Base-by-base conservation (phyloP, 2,888 invertebrate genomes). In the Griposia aprilina region DNA sequence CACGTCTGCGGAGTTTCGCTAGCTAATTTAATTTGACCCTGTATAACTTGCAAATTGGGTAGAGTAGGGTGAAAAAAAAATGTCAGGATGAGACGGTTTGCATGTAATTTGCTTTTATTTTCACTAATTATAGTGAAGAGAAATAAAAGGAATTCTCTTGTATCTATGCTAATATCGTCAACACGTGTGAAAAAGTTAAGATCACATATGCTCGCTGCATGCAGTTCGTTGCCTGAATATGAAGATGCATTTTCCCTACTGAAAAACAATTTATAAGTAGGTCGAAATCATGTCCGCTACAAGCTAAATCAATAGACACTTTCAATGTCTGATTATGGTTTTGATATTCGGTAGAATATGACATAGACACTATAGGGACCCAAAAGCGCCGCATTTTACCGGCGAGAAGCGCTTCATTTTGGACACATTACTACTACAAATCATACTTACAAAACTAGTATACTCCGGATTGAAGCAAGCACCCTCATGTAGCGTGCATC, bases 401-500 rank as follows among this genome's bases (percentile, higher is more conserved):
- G 15, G 26, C 26, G 7, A 26, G 26, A 26, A 26, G 26, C 15
- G 23, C 23, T 55, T 26, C 0, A 59, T 59, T n/a, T 13, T 57
- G 57, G 6, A 13, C n/a, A n/a, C n/a, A n/a, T 57, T 26, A 57
- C n/a, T 26, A 15, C 26, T 59, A 36, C 5, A 62, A 62, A 62
- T 30, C 4, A 36, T 26, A 95, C 98, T 97, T 94, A 98, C 98
- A 85, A 98, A 98, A 75, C 98, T 98, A 26, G 98, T 97, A 93
- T 99, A 99, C 93, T 98, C 98, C 0, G 99, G 98, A 93, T 99
- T 98, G 85, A 99, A 98, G 93, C 99, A 99, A 73, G 98, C 98
- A 0, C 98, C 98, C 89, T 98, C 98, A 73, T 98, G 97, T 1
- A 98, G 95, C 88, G 98, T 98, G 92, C 99, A 99, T 23, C 98